Evolutionary conservation across 64 coral and sea anemone genomes (phyloP).

Genomic region (Actinia tenebrosa): DNA sequence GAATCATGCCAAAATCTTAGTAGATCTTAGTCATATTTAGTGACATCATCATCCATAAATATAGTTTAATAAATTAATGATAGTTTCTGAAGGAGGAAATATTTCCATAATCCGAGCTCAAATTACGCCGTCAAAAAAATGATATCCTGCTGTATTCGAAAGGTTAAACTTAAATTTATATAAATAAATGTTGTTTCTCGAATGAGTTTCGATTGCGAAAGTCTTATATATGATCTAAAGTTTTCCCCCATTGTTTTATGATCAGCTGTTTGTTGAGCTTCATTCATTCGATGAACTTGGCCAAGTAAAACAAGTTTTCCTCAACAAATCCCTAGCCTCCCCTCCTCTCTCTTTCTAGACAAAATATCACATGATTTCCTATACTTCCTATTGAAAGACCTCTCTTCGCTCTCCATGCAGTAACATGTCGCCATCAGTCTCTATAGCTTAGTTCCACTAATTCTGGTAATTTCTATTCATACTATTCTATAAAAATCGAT

Average conservation of each 20-base stretch:
- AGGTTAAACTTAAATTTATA: background rate
- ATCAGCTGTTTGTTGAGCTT: background rate
- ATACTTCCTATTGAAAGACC: background rate
- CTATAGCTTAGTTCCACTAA: background rate
- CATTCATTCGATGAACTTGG: background rate
- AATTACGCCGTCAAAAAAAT: background rate
- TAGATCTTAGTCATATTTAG: background rate
- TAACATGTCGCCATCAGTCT: background rate
- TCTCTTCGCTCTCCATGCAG: background rate
- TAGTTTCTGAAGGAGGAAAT: background rate
- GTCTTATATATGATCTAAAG: background rate
- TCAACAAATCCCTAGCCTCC: no score
- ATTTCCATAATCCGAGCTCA: background rate
- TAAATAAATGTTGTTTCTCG: background rate
- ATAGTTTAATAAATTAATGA: no score
- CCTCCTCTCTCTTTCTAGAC: background rate
- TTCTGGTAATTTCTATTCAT: constrained; percentile 22
- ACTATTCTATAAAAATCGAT: constrained; percentile 24
- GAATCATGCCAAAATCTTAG: background rate
- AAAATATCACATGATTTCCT: constrained; percentile 15
- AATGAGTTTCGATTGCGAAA: background rate
- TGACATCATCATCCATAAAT: background rate
- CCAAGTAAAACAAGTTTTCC: background rate
- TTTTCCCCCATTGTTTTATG: background rate
- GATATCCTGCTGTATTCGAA: background rate